Conservation (phyloP, 2,113 vertebrate genomes). For the Amblyopsis rosae region DNA sequence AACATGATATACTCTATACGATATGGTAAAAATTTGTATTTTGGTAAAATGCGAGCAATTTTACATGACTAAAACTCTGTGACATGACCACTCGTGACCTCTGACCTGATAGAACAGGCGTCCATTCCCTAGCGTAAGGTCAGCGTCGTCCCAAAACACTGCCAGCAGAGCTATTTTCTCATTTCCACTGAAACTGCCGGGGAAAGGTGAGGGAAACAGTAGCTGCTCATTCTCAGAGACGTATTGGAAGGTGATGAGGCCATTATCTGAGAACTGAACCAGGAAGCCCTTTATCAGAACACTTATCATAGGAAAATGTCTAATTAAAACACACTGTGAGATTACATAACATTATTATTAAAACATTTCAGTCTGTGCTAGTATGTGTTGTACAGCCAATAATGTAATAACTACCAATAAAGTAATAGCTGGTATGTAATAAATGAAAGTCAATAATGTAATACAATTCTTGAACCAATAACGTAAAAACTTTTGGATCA, state of each 20-base stretch:
- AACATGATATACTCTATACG: no score
- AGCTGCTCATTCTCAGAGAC: constrained; percentile 72
- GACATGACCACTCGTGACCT: neutral
- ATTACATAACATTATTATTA: no score
- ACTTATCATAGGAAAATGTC: no score
- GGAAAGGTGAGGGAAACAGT: constrained; percentile 70
- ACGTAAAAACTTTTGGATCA: no score
- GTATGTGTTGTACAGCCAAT: no score
- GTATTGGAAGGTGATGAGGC: constrained; percentile 79
- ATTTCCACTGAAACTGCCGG: constrained; percentile 68
- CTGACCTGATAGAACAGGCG: constrained; percentile 76
- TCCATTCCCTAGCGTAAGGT: constrained; percentile 75
- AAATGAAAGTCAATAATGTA: no score
- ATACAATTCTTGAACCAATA: no score
- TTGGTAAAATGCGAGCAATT: neutral
- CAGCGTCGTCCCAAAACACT: constrained; percentile 82
- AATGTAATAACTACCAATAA: no score
- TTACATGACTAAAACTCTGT: neutral
- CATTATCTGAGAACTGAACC: constrained; percentile 82
- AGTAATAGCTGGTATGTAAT: no score
- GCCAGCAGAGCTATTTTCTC: constrained; percentile 73
- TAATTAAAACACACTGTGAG: no score
- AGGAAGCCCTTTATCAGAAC: neutral
- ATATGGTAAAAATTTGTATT: no score
- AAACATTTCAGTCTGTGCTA: no score